phyloP scores from a whole-genome alignment of 2,888 invertebrate genomes.

The Exephanes ischioxanthus region DNA sequence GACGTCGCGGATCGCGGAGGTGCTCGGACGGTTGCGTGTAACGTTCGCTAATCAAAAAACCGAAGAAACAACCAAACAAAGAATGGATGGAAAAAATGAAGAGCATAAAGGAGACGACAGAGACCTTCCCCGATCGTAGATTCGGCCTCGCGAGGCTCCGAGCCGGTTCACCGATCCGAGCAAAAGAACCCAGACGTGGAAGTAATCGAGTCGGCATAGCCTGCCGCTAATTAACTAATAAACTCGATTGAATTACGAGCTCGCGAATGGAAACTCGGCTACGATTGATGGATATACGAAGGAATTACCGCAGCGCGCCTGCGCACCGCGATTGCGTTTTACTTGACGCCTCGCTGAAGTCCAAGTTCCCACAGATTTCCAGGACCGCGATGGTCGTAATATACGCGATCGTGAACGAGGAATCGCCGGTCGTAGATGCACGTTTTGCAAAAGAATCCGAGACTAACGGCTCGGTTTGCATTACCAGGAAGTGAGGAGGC shows the following conservation, averaged over 20 bases:
- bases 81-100: neutral
- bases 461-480: neutral
- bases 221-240: constrained; percentile 43
- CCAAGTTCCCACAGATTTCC: constrained; percentile 9
- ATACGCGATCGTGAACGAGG: neutral
- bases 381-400: neutral
- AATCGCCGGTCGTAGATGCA: neutral
- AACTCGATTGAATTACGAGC: constrained; percentile 47
- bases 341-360: neutral
- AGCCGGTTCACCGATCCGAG: constrained; percentile 31
- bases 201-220: constrained; percentile 31
- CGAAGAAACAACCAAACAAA: neutral
- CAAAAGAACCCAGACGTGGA: constrained; percentile 34
- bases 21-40: constrained; percentile 7
- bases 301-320: neutral
- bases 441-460: neutral
- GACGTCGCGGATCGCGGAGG: constrained; percentile 35
- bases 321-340: neutral
- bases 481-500: constrained; percentile 3
- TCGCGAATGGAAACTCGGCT: constrained; percentile 17
- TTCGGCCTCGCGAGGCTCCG: neutral
- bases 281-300: constrained; percentile 27
- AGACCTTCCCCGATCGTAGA: constrained; percentile 26
- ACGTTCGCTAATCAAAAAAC: constrained; percentile 18
- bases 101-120: constrained; percentile 12